Conservation (phyloP, 1,140 invertebrate species). For the Cydia splendana region DNA sequence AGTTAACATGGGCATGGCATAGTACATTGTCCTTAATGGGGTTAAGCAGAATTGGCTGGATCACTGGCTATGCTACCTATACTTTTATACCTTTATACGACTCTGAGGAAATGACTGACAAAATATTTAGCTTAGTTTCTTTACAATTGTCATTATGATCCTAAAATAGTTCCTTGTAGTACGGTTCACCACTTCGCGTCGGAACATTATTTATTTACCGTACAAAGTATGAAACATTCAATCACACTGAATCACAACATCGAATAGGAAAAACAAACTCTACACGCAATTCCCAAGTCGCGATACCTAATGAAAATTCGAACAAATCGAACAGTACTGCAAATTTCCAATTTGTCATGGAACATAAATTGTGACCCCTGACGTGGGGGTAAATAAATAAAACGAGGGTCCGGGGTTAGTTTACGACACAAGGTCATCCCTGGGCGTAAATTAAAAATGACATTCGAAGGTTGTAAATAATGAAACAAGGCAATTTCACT, state of each 20-base stretch:
- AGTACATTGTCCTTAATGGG: no score
- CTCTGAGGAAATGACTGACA: no score
- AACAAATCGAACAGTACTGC: conserved; percentile 26
- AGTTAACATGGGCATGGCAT: no score
- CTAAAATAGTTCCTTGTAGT: no score
- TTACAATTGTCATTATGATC: no score
- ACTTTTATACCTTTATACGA: no score
- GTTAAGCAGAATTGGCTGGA: no score
- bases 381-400: conserved; percentile 28
- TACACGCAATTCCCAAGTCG: neutral
- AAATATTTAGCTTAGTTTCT: no score
- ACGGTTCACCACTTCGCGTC: no score
- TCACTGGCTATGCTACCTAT: no score
- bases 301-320: conserved; percentile 22
- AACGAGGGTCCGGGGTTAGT: conserved; percentile 19
- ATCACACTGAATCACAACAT: neutral
- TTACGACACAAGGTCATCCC: conserved; percentile 29
- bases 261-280: neutral
- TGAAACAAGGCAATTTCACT: neutral
- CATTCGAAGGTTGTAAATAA: neutral
- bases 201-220: no score
- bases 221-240: neutral
- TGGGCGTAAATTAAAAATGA: conserved; percentile 25
- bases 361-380: conserved; percentile 29
- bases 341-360: conserved; percentile 30